Conservation (phyloP, 2,113 vertebrate species). For the Siniperca chuatsi region DNA sequence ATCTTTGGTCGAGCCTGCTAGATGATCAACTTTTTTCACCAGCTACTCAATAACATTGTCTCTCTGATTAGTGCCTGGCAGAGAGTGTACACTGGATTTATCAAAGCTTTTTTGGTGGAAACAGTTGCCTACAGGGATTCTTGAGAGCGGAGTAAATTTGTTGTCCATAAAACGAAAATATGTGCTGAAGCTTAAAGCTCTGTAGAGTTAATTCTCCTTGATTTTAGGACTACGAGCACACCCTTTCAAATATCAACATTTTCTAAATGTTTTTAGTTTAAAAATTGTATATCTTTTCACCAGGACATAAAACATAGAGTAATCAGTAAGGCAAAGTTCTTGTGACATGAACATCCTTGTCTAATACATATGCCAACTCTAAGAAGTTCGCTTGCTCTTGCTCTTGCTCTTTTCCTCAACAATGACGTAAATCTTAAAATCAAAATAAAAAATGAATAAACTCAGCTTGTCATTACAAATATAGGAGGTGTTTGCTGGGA, state of each 20-base stretch:
- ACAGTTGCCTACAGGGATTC: constrained; percentile 29
- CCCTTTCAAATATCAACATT: not conserved
- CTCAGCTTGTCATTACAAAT: not conserved
- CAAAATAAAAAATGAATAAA: constrained; percentile 1
- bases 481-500: not conserved
- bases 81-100: constrained; percentile 27
- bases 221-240: not conserved
- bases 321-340: not conserved
- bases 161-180: constrained; percentile 9
- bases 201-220: constrained; percentile 15
- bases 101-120: constrained; percentile 32
- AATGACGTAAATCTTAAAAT: not conserved
- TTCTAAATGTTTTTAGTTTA: not conserved
- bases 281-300: not conserved
- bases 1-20: constrained; percentile 17
- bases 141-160: constrained; percentile 18
- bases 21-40: constrained; percentile 1
- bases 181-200: constrained; percentile 10
- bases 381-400: not conserved
- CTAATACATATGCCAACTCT: not conserved
- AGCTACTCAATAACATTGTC: constrained; percentile 26
- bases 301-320: not conserved
- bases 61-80: constrained; percentile 43
- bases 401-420: not conserved
- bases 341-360: not conserved